Conservation (phyloP, 2,113 vertebrate genomes). For the Nasalis larvatus region DNA sequence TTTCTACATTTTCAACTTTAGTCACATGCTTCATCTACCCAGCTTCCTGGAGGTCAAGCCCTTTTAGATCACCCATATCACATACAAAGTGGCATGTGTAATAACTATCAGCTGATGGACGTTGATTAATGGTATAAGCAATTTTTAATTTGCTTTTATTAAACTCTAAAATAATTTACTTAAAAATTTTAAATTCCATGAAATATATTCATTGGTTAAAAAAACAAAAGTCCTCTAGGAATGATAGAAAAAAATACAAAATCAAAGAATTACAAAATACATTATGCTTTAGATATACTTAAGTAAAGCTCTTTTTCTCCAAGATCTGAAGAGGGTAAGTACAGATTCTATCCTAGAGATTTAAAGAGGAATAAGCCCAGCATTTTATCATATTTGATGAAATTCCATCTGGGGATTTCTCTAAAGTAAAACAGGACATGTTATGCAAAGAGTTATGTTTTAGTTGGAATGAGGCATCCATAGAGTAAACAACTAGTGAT, state of each 20-base stretch:
- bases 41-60: neutral
- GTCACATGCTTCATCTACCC: neutral
- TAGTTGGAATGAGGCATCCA: neutral
- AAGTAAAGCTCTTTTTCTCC: neutral
- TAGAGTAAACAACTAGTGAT: conserved; percentile 17
- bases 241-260: neutral
- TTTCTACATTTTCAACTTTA: neutral
- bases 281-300: neutral
- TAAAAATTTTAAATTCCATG: neutral
- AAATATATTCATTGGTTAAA: neutral
- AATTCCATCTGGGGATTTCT: conserved; percentile 48
- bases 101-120: neutral
- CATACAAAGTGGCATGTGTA: neutral
- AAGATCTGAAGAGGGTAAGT: neutral
- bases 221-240: neutral
- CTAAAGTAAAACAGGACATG: conserved; percentile 8
- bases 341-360: too few species aligned
- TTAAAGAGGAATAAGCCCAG: neutral
- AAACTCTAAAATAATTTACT: conserved; percentile 3
- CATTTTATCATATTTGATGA: conserved; percentile 27
- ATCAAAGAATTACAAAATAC: neutral
- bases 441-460: conserved; percentile 38
- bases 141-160: conserved; percentile 6
- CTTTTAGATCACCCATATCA: neutral
- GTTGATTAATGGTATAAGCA: neutral